phyloP scores from a whole-genome alignment of 1,140 invertebrate genomes.

The Sycophaga agraensis region DNA sequence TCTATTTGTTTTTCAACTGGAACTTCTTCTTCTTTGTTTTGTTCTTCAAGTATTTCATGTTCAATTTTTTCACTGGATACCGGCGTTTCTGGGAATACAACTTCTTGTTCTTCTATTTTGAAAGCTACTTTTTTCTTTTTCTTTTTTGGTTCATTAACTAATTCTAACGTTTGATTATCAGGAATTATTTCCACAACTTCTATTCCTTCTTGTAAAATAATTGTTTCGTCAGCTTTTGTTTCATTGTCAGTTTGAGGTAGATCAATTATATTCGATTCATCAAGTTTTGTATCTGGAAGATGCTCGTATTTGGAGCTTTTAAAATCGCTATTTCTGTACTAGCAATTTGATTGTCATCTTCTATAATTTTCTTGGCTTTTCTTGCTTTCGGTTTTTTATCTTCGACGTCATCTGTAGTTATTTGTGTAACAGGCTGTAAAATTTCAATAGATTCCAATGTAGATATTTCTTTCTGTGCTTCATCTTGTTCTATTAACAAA shows the following conservation, averaged over 20 bases:
- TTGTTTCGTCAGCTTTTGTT: slow-evolving; percentile 25
- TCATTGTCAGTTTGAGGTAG: slow-evolving; percentile 16
- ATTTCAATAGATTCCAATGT: too few relatives aligned
- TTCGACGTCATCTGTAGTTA: not conserved
- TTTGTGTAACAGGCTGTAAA: too few relatives aligned
- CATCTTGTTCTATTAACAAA: too few relatives aligned
- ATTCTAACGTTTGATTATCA: not conserved
- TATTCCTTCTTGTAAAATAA: slow-evolving; percentile 13
- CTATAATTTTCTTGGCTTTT: slow-evolving; percentile 53
- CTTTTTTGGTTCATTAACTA: not conserved
- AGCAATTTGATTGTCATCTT: slow-evolving; percentile 43
- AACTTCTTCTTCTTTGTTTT: not conserved
- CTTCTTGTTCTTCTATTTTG: slow-evolving; percentile 6
- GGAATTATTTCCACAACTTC: too few relatives aligned
- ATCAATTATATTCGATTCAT: slow-evolving; percentile 3
- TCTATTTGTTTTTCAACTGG: not conserved
- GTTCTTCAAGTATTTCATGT: not conserved
- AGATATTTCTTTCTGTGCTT: too few relatives aligned
- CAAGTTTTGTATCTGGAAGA: slow-evolving; percentile 16
- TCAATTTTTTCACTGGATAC: slow-evolving; percentile 18
- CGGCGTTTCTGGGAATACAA: not conserved
- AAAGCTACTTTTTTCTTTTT: slow-evolving; percentile 15
- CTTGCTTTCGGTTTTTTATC: slow-evolving; percentile 26
- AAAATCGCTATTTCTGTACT: slow-evolving; percentile 18
- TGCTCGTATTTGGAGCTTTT: slow-evolving; percentile 29